These are phyloP conservation scores for Ommatoiulus sabulosus DNA, from an alignment of 2,888 invertebrate species.

Conservation along the genomic window DNA sequence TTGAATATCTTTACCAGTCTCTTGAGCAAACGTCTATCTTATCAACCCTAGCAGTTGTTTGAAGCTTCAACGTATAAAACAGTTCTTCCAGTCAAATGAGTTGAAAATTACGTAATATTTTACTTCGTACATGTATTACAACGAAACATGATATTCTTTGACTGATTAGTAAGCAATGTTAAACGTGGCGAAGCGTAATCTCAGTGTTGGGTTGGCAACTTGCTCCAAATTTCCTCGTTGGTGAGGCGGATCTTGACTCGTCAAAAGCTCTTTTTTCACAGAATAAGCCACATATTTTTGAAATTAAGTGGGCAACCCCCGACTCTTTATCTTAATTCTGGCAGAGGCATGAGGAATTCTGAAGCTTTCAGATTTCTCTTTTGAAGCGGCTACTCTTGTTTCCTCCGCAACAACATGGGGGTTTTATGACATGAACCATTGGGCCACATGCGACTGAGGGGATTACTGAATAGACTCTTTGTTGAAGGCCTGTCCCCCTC, in stretches of 20 bases:
- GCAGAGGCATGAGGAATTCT: not conserved
- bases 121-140: too few relatives aligned
- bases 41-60: too few relatives aligned
- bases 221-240: not conserved
- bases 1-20: too few relatives aligned
- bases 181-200: not conserved
- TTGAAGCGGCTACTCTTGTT: not conserved
- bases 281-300: not conserved
- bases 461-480: slow-evolving; percentile 37
- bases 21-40: too few relatives aligned
- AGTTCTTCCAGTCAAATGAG: too few relatives aligned
- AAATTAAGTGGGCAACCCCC: not conserved
- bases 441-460: slow-evolving; percentile 37
- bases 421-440: slow-evolving; percentile 29
- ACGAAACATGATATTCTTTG: not conserved
- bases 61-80: too few relatives aligned
- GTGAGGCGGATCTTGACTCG: not conserved
- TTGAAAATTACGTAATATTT: too few relatives aligned
- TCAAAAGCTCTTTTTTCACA: not conserved
- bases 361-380: slow-evolving; percentile 28
- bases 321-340: slow-evolving; percentile 10
- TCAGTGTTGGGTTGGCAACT: not conserved
- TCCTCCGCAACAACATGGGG: slow-evolving; percentile 20
- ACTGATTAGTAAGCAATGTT: not conserved
- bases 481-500: not conserved